phyloP scores from a whole-genome alignment of 1,140 invertebrate genomes.

The Chymomyza costata region DNA sequence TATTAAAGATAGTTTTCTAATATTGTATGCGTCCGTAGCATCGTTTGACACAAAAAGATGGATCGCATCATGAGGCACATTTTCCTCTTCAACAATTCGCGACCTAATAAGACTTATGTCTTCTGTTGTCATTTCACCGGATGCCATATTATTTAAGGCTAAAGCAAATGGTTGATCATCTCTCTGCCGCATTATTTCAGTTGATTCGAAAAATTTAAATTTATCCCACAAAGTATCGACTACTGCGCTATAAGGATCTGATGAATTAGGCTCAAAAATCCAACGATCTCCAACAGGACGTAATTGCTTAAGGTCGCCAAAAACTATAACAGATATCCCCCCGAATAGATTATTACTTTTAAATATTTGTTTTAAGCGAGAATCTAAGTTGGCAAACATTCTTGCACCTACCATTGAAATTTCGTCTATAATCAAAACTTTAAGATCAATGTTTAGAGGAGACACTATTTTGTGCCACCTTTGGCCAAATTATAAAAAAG shows the following conservation, averaged over 20 bases:
- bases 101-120: background rate
- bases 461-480: too few species aligned
- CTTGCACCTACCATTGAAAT: conserved; percentile 58
- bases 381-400: conserved; percentile 44
- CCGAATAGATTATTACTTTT: conserved; percentile 29
- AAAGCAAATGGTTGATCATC: conserved; percentile 30
- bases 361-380: conserved; percentile 56
- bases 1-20: too few species aligned
- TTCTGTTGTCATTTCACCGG: conserved; percentile 10
- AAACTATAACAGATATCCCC: too few species aligned
- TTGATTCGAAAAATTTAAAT: conserved; percentile 25
- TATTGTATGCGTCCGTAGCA: background rate
- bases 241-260: background rate
- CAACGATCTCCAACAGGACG: conserved; percentile 14
- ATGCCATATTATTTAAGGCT: conserved; percentile 36
- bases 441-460: too few species aligned
- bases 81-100: background rate
- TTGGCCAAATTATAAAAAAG: too few species aligned
- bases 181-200: conserved; percentile 42
- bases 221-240: conserved; percentile 7
- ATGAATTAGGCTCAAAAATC: conserved; percentile 4
- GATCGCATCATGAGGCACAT: background rate
- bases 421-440: conserved; percentile 70
- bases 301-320: conserved; percentile 27
- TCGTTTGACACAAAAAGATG: background rate